Evolutionary conservation across 2,888 invertebrate genomes (phyloP), one percentile per base, ranked within the genome.

Genomic region (Abrostola tripartita): DNA sequence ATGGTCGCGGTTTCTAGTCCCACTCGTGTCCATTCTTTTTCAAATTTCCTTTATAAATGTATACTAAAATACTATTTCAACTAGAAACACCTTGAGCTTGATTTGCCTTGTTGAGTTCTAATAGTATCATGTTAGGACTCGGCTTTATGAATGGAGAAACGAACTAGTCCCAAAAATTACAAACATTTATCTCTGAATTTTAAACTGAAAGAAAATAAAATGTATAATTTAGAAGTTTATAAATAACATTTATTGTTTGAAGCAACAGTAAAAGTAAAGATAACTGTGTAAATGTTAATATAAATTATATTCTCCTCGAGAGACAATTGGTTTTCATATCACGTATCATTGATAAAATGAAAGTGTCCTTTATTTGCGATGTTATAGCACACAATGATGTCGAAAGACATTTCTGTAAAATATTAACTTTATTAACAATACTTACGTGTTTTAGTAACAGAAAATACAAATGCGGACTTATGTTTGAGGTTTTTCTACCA

Each of bases 301-400:
- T 24, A 10, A 44, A 40, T 66, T 56, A 72, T n/a, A 53, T 44
- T 65, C 14, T 10, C 0, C 44, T 5, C 6, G 7, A 38, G 66
- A 35, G 35, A 35, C 35, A 49, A 6, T 69, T 72, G 37, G 49
- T 57, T 70, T 57, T 71, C 71, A 12, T 36, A 54, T n/a, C 71
- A 68, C 68, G 64, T 69, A 44, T 38, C 44, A 24, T 47, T 52
- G 55, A 24, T 58, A 56, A 55, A 72, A 65, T 55, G 52, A 8
- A 50, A 65, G 49, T 55, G 49, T n/a, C 49, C 9, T 40, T 52
- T 52, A 42, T 12, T 0, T 11, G 11, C 35, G 11, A 12, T 49
- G 8, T 42, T 57, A 63, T 51, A n/a, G n/a, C 24, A 0, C 4
- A 7, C 0, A 44, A 52, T 47, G 24, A 47, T 47, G 44, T 24